Evolutionary conservation across 2,888 invertebrate species (phyloP).

Genomic region (Torymus auratus): DNA sequence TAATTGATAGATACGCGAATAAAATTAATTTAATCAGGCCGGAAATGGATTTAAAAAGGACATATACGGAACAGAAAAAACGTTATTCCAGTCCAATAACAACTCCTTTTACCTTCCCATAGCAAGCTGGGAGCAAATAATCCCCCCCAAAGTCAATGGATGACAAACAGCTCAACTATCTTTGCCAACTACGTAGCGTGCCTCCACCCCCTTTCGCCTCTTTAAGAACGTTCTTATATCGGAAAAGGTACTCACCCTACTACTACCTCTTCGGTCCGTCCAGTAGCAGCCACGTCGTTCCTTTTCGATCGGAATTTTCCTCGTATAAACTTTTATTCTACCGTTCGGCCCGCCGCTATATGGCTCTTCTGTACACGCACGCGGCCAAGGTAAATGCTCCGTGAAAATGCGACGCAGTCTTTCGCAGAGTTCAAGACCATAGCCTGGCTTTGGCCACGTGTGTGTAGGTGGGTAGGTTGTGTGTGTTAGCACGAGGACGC

Average conservation of each 20-base stretch:
- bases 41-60: no score
- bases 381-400: conserved; percentile 39
- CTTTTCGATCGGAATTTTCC: conserved; percentile 21
- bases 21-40: no score
- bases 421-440: conserved; percentile 16
- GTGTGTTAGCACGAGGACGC: background rate
- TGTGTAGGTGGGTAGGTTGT: no score
- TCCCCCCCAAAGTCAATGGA: background rate
- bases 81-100: no score
- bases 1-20: no score
- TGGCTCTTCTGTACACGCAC: background rate
- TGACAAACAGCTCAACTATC: background rate
- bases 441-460: background rate
- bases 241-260: no score
- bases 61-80: no score
- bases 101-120: no score
- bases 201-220: background rate
- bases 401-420: conserved; percentile 41
- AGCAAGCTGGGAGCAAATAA: background rate
- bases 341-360: conserved; percentile 5
- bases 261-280: background rate
- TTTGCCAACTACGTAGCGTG: background rate
- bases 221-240: conserved; percentile 8
- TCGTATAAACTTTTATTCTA: conserved; percentile 46
- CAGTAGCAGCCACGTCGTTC: no score